These are phyloP conservation scores for Heliconius hermathena DNA, from an alignment of 1,140 invertebrate species.

Conservation along the genomic window DNA sequence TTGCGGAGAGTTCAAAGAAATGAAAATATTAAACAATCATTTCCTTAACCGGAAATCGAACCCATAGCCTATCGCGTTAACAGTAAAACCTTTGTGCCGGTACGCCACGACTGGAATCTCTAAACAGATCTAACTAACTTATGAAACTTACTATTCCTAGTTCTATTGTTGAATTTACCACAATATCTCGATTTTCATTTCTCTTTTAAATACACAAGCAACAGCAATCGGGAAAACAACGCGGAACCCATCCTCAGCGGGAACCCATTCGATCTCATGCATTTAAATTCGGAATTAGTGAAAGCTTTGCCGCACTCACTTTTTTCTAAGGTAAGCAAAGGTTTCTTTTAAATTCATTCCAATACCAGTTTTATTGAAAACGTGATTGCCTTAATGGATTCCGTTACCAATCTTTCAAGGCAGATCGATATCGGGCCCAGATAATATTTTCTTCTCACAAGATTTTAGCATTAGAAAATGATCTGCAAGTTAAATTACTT, in stretches of 20 bases:
- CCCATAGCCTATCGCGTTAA: too few species aligned
- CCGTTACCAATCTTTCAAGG: slow-evolving; percentile 30
- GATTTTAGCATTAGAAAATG: slow-evolving; percentile 26
- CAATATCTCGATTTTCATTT: slow-evolving; percentile 49
- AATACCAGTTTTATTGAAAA: slow-evolving; percentile 65
- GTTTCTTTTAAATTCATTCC: slow-evolving; percentile 59
- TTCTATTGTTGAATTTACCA: slow-evolving; percentile 40
- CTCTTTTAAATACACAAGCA: slow-evolving; percentile 65
- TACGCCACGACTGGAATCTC: too few species aligned
- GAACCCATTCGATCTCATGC: slow-evolving; percentile 78
- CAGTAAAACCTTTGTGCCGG: too few species aligned
- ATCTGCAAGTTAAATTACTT: slow-evolving; percentile 34
- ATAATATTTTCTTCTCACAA: slow-evolving; percentile 23
- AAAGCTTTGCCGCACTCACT: slow-evolving; percentile 64
- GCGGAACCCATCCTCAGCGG: slow-evolving; percentile 53
- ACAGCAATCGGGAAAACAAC: slow-evolving; percentile 60
- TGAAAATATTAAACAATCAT: too few species aligned
- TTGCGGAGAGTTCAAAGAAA: too few species aligned
- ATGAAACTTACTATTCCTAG: not conserved
- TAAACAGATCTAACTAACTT: too few species aligned
- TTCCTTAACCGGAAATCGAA: too few species aligned
- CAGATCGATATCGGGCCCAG: slow-evolving; percentile 8
- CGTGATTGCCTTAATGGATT: slow-evolving; percentile 68
- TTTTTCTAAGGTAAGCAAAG: slow-evolving; percentile 68
- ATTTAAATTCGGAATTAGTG: slow-evolving; percentile 80